These are phyloP conservation scores for Pristionchus maxplancki DNA, from an alignment of 2,888 invertebrate species.

Conservation along the genomic window DNA sequence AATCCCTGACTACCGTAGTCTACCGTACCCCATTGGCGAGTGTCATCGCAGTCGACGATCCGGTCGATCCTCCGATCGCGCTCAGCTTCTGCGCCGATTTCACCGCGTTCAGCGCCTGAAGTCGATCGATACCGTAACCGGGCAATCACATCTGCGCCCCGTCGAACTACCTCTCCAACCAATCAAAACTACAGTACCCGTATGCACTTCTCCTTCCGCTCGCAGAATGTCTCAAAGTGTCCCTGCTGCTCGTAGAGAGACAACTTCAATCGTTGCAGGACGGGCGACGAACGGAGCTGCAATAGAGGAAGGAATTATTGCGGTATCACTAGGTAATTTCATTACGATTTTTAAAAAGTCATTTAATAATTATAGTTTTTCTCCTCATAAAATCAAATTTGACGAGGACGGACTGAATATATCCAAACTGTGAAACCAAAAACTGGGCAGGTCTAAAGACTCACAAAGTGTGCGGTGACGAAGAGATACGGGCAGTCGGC, in stretches of 20 bases:
- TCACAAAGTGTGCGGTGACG: slow-evolving; percentile 84
- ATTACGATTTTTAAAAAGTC: neutral
- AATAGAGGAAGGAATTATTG: neutral
- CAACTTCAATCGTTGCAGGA: slow-evolving; percentile 89
- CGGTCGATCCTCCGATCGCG: slow-evolving; percentile 82
- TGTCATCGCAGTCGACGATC: slow-evolving; percentile 58
- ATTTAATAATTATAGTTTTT: too few relatives aligned
- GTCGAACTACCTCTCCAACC: neutral
- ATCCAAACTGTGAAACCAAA: too few relatives aligned
- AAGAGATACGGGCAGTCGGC: slow-evolving; percentile 88
- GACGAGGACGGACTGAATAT: too few relatives aligned
- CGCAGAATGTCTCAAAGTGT: slow-evolving; percentile 94
- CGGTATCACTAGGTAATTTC: neutral
- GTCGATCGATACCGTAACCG: slow-evolving; percentile 22
- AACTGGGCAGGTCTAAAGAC: neutral
- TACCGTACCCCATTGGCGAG: slow-evolving; percentile 34
- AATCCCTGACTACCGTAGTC: neutral
- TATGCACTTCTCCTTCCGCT: slow-evolving; percentile 89
- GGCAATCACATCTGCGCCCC: neutral
- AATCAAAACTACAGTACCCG: slow-evolving; percentile 77
- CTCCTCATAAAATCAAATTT: too few relatives aligned
- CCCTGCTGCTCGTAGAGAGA: slow-evolving; percentile 94
- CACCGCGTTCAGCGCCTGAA: slow-evolving; percentile 82
- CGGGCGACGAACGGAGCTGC: slow-evolving; percentile 77
- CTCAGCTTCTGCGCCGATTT: slow-evolving; percentile 88